Percentiles rank a stretch among this genome's conserved stretches.
Conservation (phyloP, 64 coral and sea anemone genomes). For the Pachyseris speciosa region DNA sequence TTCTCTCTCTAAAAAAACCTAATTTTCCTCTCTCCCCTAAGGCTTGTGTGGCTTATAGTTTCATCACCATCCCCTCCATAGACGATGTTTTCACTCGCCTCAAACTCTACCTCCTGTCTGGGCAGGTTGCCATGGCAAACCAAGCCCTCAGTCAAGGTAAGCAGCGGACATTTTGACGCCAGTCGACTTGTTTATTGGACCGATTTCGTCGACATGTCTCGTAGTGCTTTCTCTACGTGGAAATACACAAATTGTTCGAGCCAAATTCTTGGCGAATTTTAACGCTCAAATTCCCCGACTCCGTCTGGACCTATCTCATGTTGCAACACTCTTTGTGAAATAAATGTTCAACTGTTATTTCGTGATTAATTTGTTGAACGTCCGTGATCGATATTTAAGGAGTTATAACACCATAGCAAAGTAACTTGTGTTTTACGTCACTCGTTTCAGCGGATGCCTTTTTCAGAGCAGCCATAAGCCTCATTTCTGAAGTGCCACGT, state of each 20-base stretch:
- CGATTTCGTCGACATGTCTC: no score
- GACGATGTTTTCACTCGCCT: constrained; percentile 85
- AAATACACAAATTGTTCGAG: no score
- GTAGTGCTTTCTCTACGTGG: no score
- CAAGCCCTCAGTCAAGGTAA: constrained; percentile 98
- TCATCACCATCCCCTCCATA: constrained; percentile 98
- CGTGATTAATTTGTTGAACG: no score
- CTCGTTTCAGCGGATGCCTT: constrained; percentile 90
- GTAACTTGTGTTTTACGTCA: not conserved
- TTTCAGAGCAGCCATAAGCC: constrained; percentile 84
- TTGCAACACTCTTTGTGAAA: no score
- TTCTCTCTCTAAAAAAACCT: not conserved
- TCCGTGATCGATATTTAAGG: no score
- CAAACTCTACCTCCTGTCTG: constrained; percentile 91
- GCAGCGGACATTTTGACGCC: not conserved
- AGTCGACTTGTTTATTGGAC: no score
- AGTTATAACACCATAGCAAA: no score
- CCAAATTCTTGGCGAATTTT: no score
- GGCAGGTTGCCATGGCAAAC: constrained; percentile 94
- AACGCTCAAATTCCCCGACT: not conserved
- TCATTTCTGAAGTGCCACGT: constrained; percentile 90
- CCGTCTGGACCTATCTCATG: no score
- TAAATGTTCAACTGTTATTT: no score
- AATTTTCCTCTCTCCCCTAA: not conserved
- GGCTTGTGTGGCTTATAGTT: constrained; percentile 96